Percentiles rank a stretch among this genome's conserved stretches.
These are phyloP conservation scores for Spilosoma lubricipeda DNA, from an alignment of 2,888 invertebrate genomes.

Conservation along the genomic window DNA sequence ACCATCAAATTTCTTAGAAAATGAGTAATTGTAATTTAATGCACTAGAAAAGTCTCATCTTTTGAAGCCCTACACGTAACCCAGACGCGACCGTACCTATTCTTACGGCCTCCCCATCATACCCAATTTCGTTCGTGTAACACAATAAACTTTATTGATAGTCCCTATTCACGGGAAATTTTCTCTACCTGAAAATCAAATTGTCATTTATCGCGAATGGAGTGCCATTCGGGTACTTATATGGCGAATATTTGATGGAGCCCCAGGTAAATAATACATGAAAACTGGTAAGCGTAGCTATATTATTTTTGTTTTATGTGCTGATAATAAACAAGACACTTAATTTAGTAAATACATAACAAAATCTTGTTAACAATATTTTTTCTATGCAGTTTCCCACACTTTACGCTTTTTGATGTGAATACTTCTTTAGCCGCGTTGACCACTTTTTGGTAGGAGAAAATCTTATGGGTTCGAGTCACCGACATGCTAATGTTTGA, in stretches of 20 bases:
- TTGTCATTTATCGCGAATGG: constrained; percentile 9
- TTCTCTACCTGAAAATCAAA: constrained; percentile 18
- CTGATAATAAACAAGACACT: too few relatives aligned
- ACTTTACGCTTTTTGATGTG: too few relatives aligned
- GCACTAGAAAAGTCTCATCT: constrained; percentile 19
- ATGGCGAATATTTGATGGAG: not conserved
- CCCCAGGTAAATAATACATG: not conserved
- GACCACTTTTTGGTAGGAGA: too few relatives aligned
- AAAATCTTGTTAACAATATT: too few relatives aligned
- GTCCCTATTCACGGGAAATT: constrained; percentile 13
- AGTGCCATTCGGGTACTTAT: not conserved
- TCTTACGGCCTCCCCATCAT: constrained; percentile 3
- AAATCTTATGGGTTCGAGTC: too few relatives aligned
- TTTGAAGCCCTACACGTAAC: constrained; percentile 31
- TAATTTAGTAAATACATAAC: too few relatives aligned
- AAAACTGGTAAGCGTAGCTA: not conserved
- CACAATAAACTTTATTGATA: constrained; percentile 21
- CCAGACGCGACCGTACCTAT: constrained; percentile 11
- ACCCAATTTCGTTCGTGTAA: constrained; percentile 23
- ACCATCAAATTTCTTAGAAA: not conserved
- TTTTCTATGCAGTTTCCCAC: too few relatives aligned
- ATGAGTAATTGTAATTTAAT: not conserved
- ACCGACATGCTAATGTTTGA: too few relatives aligned
- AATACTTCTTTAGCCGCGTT: too few relatives aligned
- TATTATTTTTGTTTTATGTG: not conserved